phyloP scores from a whole-genome alignment of 2,113 vertebrate genomes.

The Sus scrofa region T2T-Sscrofa CM000827.6:79675501-79676000 shows the following conservation, averaged over 20 bases:
- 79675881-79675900: not conserved
- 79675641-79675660: slow-evolving; percentile 56
- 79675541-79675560: not conserved
- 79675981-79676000: not conserved
- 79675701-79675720: slow-evolving; percentile 23
- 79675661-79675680: slow-evolving; percentile 59
- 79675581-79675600: fast-evolving
- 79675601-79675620: not conserved
- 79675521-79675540: not conserved
- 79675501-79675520: not conserved
- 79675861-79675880: not conserved
- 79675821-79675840: not conserved
- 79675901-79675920: not conserved
- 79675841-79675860: not conserved
- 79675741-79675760: not conserved
- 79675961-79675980: not conserved
- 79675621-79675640: not conserved
- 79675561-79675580: not conserved
- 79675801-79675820: not conserved
- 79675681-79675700: not conserved
- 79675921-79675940: not conserved
- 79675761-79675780: not conserved
- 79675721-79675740: not conserved
- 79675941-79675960: not conserved
- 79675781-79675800: not conserved